phyloP scores from a whole-genome alignment of 2,888 invertebrate genomes.

The Synergus laeviventris region DNA sequence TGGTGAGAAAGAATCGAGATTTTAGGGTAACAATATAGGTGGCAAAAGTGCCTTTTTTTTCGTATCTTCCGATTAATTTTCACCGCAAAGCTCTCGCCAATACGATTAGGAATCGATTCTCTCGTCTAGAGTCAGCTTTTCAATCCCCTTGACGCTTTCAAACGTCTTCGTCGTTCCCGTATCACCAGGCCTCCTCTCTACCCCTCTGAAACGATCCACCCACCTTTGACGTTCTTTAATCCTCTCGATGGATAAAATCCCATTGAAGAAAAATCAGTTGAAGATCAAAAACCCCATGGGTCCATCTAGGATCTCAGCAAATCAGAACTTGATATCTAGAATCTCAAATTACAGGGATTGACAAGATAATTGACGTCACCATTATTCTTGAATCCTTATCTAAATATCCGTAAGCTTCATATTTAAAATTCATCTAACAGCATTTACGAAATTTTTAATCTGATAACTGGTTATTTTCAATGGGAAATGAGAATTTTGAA shows the following conservation, averaged over 20 bases:
- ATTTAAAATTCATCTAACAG: neutral
- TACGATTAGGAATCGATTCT: slow-evolving; percentile 29
- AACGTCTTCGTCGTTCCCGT: slow-evolving; percentile 28
- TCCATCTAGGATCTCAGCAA: neutral
- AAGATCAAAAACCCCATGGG: slow-evolving; percentile 18
- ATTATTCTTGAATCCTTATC: neutral
- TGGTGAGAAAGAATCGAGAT: neutral
- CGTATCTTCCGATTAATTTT: slow-evolving; percentile 15
- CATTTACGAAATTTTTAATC: neutral
- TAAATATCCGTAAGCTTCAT: neutral
- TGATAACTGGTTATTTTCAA: slow-evolving; percentile 20
- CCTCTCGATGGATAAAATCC: slow-evolving; percentile 29
- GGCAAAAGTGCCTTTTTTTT: neutral
- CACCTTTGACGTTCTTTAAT: slow-evolving; percentile 29
- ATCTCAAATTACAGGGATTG: neutral
- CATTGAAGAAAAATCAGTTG: slow-evolving; percentile 35
- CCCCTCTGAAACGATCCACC: slow-evolving; percentile 20
- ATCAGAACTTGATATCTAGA: neutral
- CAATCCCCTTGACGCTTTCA: slow-evolving; percentile 32
- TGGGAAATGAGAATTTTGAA: slow-evolving; percentile 36
- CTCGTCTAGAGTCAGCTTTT: slow-evolving; percentile 30
- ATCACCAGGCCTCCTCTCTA: slow-evolving; percentile 16
- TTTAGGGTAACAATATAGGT: neutral
- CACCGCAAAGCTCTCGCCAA: slow-evolving; percentile 23
- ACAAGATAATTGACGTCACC: neutral